These are phyloP conservation scores for Symphodus melops DNA, from an alignment of 2,113 vertebrate genomes.

Conservation along the genomic window DNA sequence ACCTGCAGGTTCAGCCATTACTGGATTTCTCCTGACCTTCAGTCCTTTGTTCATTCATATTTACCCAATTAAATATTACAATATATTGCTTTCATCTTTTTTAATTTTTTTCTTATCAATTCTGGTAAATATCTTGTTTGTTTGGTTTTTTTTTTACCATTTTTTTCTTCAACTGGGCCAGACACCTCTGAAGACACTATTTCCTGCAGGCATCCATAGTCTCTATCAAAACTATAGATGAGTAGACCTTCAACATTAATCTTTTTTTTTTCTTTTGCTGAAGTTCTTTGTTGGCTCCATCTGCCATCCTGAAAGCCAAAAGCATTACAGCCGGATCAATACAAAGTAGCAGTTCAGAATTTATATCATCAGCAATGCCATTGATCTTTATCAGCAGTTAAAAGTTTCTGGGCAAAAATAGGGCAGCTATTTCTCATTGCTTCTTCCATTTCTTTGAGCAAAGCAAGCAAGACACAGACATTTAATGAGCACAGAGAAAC, in stretches of 20 bases:
- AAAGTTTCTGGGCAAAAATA: slow-evolving; percentile 78
- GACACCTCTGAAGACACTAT: slow-evolving; percentile 20
- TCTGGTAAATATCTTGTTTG: too few species aligned
- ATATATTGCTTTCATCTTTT: too few species aligned
- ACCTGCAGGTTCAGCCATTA: too few species aligned
- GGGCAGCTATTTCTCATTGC: slow-evolving; percentile 55
- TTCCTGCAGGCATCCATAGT: slow-evolving; percentile 53
- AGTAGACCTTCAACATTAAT: slow-evolving; percentile 63
- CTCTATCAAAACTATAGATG: slow-evolving; percentile 64
- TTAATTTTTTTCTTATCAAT: too few species aligned
- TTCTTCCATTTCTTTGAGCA: slow-evolving; percentile 57
- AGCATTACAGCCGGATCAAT: slow-evolving; percentile 80
- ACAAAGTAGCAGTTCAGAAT: slow-evolving; percentile 81
- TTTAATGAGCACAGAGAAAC: slow-evolving; percentile 44
- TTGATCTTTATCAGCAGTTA: slow-evolving; percentile 81
- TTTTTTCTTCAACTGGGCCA: slow-evolving; percentile 15
- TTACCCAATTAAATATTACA: too few species aligned
- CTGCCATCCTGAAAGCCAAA: slow-evolving; percentile 71
- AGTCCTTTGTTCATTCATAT: too few species aligned
- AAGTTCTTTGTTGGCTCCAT: slow-evolving; percentile 57
- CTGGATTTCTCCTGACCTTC: too few species aligned
- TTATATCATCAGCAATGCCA: slow-evolving; percentile 79
- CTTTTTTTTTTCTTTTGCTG: slow-evolving; percentile 58
- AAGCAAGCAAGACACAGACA: slow-evolving; percentile 46
- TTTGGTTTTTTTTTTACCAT: neutral